Evolutionary conservation across 2,888 invertebrate genomes (phyloP), one percentile per base, ranked within the genome.

Genomic region (Tuta absoluta): DNA sequence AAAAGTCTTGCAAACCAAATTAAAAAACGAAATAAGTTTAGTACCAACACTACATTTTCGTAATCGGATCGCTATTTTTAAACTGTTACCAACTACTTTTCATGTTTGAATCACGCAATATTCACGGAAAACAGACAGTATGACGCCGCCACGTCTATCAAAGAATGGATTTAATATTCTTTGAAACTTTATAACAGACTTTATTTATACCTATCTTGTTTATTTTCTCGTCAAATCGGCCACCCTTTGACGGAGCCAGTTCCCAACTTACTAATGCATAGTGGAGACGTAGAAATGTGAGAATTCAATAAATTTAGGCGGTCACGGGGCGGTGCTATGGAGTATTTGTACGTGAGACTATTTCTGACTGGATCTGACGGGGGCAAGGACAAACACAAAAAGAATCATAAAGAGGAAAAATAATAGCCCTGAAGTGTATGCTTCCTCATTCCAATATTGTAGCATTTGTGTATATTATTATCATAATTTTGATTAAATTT

Each of bases 301-400:
- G 51, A 51, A 51, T 19, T 23, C 51, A 51, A 19, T 12, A 51
- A 23, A 8, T 51, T 33, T 51, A 19, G 19, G 17, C 51, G 51
- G 19, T 51, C 23, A 21, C 51, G 23, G 23, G 17, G 11, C 14
- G 8, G 19, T 8, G 33, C 19, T 51, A 51, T 10, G 12, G 23
- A 51, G 19, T 51, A 51, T 51, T 51, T 51, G 51, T 51, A 51
- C 51, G 51, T n/a, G 51, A 19, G 49, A 2, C 49, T 49, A 49
- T 49, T 19, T 51, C 11, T 23, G 17, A 10, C 7, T 49, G 49
- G 17, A 49, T 51, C 7, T 19, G 11, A 2, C 37, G 12, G n/a
- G 49, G 49, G 11, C 49, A 49, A 49, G 51, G 51, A 51, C 51
- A 23, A 8, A 21, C 51, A 51, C 1, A 51, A 51, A 51, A 4